Base-by-base conservation (phyloP, 2,113 vertebrate species). In the Microtus pennsylvanicus region DNA sequence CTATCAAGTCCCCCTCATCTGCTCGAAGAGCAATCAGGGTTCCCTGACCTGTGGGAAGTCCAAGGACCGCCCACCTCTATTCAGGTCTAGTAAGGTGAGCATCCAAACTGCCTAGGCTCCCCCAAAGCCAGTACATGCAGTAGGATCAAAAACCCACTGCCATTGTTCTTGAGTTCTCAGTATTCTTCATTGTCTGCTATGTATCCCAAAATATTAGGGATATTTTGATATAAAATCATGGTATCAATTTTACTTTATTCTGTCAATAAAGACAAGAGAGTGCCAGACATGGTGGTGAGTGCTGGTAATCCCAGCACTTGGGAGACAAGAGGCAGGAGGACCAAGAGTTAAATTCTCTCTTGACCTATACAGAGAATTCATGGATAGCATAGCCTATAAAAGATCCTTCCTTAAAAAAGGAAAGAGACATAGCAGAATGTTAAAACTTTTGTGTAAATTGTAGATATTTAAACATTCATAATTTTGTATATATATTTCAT, bases 181-280 rank as follows among this genome's bases (percentile, higher is more conserved):
- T 42, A 42, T 42, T 42, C 42, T 3, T 42, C 42, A 42, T 42
- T 42, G 42, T 42, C 42, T 3, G 42, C 42, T 42, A 90, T 78
- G 7, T 13, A 72, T 94, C 74, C 22, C 7, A 74, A 35, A 75
- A 21, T 67, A 72, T 42, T 96, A 92, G 33, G n/a, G 26, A 2
- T 93, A 90, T n/a, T 63, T 76, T 77, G 10, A n/a, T 83, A 63
- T 26, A n/a, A 63, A 85, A 35, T 92, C 13, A 65, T 35, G 55
- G 69, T 38, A 10, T 69, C 74, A 61, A 21, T 90, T 94, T 89
- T 94, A 87, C 67, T 93, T 75, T 87, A 58, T 61, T 67, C 28
- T 85, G 77, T 63, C 33, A 38, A 83, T 16, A 94, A 47, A 67
- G 33, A 42, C 28, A 42, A 65, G 58, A 45, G 26, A 30, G 38